These are phyloP conservation scores for Proteles cristata DNA, from an alignment of 2,113 vertebrate species.

Conservation along the genomic window DNA sequence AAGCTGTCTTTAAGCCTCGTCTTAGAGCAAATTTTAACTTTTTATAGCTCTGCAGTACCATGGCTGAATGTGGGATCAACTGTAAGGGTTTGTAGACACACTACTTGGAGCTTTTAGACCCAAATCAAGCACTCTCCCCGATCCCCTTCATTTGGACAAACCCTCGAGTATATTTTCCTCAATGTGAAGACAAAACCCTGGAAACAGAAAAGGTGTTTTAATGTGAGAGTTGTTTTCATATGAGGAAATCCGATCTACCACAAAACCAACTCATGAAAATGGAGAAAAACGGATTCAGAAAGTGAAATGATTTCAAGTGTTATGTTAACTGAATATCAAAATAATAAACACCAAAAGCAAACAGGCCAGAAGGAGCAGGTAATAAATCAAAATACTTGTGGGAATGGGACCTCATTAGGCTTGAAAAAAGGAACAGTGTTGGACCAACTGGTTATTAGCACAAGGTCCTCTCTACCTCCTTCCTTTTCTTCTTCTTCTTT, in stretches of 20 bases:
- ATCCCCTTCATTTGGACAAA: not conserved
- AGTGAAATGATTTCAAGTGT: constrained; percentile 2
- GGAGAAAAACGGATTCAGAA: not conserved
- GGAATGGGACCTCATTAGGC: constrained; percentile 74
- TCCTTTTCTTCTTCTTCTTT: not conserved
- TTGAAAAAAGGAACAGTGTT: constrained; percentile 30
- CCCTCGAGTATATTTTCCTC: not conserved
- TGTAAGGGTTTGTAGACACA: rapidly evolving
- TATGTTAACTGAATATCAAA: constrained; percentile 74
- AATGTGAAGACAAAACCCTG: not conserved
- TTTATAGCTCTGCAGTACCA: not conserved
- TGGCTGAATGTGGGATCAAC: not conserved
- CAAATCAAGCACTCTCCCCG: not conserved
- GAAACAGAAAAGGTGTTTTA: not conserved
- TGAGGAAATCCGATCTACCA: not conserved
- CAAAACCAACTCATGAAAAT: not conserved
- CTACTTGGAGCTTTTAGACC: not conserved
- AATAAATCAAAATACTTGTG: constrained; percentile 74
- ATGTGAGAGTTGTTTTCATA: not conserved
- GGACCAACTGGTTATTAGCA: constrained; percentile 53
- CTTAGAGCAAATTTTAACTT: not conserved
- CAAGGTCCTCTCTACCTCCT: not conserved
- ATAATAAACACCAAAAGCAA: constrained; percentile 65
- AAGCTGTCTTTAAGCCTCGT: not conserved
- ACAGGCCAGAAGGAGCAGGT: constrained; percentile 60